A percentile compares a stretch with the other conserved stretches of the same genome.
Conservation (phyloP, 2,888 invertebrate species). For the Odontomyia ornata region DNA sequence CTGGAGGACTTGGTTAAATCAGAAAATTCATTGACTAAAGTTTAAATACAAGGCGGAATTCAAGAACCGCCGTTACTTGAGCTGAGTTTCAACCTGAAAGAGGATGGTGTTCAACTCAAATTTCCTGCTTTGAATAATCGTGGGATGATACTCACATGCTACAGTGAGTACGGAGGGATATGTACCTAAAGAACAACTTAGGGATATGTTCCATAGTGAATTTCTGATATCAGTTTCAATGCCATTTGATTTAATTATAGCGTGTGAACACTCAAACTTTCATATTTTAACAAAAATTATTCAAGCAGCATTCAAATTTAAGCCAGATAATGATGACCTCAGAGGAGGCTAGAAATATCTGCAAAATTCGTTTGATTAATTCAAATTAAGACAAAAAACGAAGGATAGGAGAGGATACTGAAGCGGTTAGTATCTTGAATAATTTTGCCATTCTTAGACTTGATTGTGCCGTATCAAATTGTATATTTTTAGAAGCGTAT, state of each 20-base stretch:
- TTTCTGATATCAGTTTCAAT: slow-evolving; percentile 85
- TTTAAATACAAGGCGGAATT: too few species aligned
- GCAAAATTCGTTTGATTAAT: slow-evolving; percentile 64
- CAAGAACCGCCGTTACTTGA: too few species aligned
- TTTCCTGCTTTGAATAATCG: too few species aligned
- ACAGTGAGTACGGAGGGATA: slow-evolving; percentile 70
- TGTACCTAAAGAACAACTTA: slow-evolving; percentile 73
- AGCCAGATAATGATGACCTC: slow-evolving; percentile 69
- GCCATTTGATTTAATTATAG: slow-evolving; percentile 78
- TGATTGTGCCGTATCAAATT: slow-evolving; percentile 75
- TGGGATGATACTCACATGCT: slow-evolving; percentile 69
- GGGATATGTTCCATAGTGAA: slow-evolving; percentile 77
- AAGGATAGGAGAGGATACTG: slow-evolving; percentile 53
- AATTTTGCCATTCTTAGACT: slow-evolving; percentile 75
- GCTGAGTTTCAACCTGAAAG: too few species aligned
- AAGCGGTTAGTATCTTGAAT: slow-evolving; percentile 64
- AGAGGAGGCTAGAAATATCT: slow-evolving; percentile 67
- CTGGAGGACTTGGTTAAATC: too few species aligned
- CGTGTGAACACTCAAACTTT: slow-evolving; percentile 76
- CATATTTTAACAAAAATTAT: slow-evolving; percentile 72
- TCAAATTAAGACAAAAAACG: slow-evolving; percentile 60
- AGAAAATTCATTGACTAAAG: too few species aligned
- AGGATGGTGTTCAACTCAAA: too few species aligned
- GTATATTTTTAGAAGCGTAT: slow-evolving; percentile 74
- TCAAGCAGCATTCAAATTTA: slow-evolving; percentile 69